Conservation (phyloP, 2,113 vertebrate species). For the Microcebus murinus region DNA sequence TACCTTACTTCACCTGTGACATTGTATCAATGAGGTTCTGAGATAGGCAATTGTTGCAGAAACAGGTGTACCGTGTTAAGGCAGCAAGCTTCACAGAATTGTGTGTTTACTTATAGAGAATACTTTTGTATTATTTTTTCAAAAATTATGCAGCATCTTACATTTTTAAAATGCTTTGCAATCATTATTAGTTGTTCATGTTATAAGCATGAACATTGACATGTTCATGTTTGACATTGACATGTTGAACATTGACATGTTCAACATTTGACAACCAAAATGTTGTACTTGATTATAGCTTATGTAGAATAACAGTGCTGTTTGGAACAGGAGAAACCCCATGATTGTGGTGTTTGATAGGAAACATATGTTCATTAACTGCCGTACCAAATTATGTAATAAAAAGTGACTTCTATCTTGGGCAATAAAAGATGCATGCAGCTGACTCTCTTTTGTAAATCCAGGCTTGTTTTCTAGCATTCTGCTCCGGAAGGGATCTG, state of each 20-base stretch:
- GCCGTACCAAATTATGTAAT: background rate
- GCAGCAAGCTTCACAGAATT: background rate
- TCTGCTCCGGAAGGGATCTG: background rate
- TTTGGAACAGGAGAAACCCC: slow-evolving; percentile 7
- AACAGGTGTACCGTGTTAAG: background rate
- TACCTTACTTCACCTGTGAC: background rate
- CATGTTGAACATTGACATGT: too few species aligned
- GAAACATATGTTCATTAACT: slow-evolving; percentile 16
- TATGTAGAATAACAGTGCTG: background rate
- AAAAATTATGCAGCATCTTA: background rate
- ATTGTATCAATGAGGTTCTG: background rate
- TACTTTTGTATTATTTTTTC: background rate
- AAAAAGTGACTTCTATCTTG: slow-evolving; percentile 14
- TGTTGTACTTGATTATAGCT: background rate
- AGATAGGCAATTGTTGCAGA: background rate
- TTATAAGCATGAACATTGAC: background rate
- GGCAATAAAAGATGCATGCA: background rate
- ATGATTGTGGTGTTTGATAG: background rate
- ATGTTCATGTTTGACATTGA: too few species aligned
- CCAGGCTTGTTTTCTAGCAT: background rate
- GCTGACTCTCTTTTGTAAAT: background rate
- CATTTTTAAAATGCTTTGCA: background rate
- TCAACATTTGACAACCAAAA: background rate
- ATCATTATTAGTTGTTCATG: background rate
- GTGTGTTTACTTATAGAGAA: background rate